Conservation (phyloP, 2,113 vertebrate species). For the Neotragus moschatus region DNA sequence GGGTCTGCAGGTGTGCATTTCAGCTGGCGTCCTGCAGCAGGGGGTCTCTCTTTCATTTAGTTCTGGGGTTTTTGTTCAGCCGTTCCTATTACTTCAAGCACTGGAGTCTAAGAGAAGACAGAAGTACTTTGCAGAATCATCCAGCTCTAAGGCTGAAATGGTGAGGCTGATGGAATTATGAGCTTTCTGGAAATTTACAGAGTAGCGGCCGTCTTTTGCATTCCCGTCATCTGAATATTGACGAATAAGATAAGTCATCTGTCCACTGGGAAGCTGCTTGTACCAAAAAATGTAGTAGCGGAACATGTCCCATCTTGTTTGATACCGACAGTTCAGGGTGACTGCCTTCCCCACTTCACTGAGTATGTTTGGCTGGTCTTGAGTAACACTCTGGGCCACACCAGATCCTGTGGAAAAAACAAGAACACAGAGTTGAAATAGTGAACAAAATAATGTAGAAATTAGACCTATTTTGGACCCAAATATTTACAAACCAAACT, state of each 20-base stretch:
- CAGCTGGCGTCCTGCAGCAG: not conserved
- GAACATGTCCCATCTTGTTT: rapidly evolving
- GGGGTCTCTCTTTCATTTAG: not conserved
- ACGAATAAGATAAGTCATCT: not conserved
- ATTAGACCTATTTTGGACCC: not conserved
- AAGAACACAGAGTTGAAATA: not conserved
- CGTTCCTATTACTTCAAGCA: not conserved
- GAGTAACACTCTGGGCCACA: not conserved
- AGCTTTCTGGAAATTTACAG: no score
- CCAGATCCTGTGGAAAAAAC: not conserved
- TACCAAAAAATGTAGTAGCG: not conserved
- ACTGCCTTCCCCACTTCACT: no score
- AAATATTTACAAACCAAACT: not conserved
- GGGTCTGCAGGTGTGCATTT: not conserved
- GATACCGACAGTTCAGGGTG: not conserved
- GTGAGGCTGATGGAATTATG: no score
- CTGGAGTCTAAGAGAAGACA: not conserved
- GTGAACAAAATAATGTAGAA: not conserved
- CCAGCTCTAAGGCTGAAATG: no score
- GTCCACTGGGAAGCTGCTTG: not conserved
- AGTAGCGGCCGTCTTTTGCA: no score
- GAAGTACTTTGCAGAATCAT: no score
- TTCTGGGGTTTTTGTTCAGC: not conserved
- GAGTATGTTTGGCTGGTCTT: not conserved
- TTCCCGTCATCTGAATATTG: no score